Base-by-base conservation (phyloP, 2,797 vertebrate species). In the Pachyuromys duprasi region DNA sequence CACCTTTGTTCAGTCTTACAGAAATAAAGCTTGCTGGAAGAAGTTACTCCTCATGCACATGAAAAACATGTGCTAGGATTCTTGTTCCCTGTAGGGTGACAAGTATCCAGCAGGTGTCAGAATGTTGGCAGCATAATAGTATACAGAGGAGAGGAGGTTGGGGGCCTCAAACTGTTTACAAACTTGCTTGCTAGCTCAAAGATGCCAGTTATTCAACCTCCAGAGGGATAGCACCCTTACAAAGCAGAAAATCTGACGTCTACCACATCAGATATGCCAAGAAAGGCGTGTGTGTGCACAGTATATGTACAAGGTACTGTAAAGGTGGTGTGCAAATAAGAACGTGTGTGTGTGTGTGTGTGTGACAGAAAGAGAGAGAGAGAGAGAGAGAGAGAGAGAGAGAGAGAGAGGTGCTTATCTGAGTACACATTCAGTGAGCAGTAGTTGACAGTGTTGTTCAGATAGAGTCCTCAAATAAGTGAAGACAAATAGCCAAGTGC, bases 1-100 rank as follows among this genome's bases (percentile, higher is more conserved):
- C 4, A 8, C 90, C 96, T 97, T 91, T 75, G 49, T 92, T 80
- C 1, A 69, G 82, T 93, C 81, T 72, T 95, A 1, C 13, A 26
- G 81, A 97, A 91, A 31, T 13, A 62, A 72, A 70, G 94, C 8
- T 90, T 6, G 0, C 33, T 70, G 14, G 70, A 39, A 31, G 2
- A 91, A 86, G 33, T 9, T 83, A 92, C 20, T 28, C 91, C 91
- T 62, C 20, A 63, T 42, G 28, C 45, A 49, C 31, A 17, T 65
- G 42, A 53, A 67, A 78, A 55, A 72, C 60, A 20, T 15, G 15
- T 53, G 9, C 11, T 39, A 49, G 26, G 9, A 62, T 74, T 5
- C 42, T 17, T 15, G 11, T 4, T 1, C 83, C 78, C 83, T 3
- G 28, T 1, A 86, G 11, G 26, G 55, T 60, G 65, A 82, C 60